Evolutionary conservation across 2,888 invertebrate genomes (phyloP), one percentile per base, ranked within the genome.

Genomic region (Gortyna flavago): DNA sequence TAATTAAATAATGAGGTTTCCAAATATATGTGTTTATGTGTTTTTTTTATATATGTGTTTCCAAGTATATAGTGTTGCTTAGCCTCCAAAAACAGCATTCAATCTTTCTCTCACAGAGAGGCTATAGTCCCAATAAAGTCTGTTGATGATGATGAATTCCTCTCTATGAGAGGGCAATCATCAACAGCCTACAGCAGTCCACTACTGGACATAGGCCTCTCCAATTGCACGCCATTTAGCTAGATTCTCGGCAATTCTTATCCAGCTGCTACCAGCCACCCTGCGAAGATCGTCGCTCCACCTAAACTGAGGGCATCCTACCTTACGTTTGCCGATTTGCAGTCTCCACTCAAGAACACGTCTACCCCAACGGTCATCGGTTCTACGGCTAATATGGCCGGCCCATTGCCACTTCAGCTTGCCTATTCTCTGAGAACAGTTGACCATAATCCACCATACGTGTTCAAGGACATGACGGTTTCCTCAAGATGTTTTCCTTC

Each of bases 1-100:
- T 59, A 81, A 81, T 76, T 59, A 69, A 59, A 68, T 51, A 62
- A 51, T 51, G 21, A 81, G 57, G 18, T 59, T 65, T 18, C 16
- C 11, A 7, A 64, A 32, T 57, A 7, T 5, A 32, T 62, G n/a
- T n/a, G n/a, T n/a, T n/a, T n/a, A n/a, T n/a, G n/a, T n/a, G n/a
- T n/a, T n/a, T n/a, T n/a, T n/a, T n/a, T n/a, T n/a, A n/a, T n/a
- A n/a, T n/a, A n/a, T n/a, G n/a, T n/a, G n/a, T n/a, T n/a, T n/a
- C n/a, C n/a, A n/a, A n/a, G n/a, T n/a, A 62, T 54, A 72, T 80
- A 41, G 11, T 44, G 35, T 57, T 32, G 41, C 32, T 13, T 72
- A 7, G 25, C 6, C 2, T 7, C 9, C 13, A 29, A 21, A 75
- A 32, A 21, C 61, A 18, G 18, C n/a, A 5, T 8, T 71, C 9